These are phyloP conservation scores for Carpatolechia fugitivella DNA, from an alignment of 2,888 invertebrate genomes.

Conservation along the genomic window DNA sequence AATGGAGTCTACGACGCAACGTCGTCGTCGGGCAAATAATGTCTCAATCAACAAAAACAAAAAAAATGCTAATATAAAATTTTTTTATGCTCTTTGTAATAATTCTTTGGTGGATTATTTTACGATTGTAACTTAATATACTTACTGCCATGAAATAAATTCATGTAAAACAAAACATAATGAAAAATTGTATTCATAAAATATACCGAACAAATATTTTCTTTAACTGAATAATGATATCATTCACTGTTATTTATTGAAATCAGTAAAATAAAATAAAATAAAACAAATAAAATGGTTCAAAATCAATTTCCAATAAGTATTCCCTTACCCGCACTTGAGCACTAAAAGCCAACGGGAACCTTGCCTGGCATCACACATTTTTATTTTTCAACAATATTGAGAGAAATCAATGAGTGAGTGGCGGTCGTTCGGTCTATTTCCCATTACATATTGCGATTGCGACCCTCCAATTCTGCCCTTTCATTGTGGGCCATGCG, in stretches of 20 bases:
- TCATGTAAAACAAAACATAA: too few relatives aligned
- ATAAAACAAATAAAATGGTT: too few relatives aligned
- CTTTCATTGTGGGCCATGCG: conserved; percentile 13
- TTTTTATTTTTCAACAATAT: conserved; percentile 10
- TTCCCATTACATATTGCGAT: conserved; percentile 6
- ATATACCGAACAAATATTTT: too few relatives aligned
- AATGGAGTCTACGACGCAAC: background rate
- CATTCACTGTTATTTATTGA: conserved; percentile 1
- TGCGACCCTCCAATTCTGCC: conserved; percentile 10
- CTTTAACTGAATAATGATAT: background rate
- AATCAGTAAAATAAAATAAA: too few relatives aligned
- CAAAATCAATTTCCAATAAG: background rate
- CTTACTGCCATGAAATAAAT: too few relatives aligned
- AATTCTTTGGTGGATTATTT: too few relatives aligned
- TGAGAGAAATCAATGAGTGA: conserved; percentile 9
- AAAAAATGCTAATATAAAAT: too few relatives aligned
- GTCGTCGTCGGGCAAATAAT: too few relatives aligned
- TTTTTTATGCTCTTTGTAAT: too few relatives aligned
- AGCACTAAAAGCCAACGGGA: background rate
- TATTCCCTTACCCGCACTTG: background rate
- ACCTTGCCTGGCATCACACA: background rate
- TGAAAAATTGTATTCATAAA: too few relatives aligned
- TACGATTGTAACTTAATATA: too few relatives aligned
- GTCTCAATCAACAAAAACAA: too few relatives aligned
- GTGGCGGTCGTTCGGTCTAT: conserved; percentile 6